These are phyloP conservation scores for Rachycentron canadum DNA, from an alignment of 2,797 vertebrate genomes.

Conservation along the genomic window DNA sequence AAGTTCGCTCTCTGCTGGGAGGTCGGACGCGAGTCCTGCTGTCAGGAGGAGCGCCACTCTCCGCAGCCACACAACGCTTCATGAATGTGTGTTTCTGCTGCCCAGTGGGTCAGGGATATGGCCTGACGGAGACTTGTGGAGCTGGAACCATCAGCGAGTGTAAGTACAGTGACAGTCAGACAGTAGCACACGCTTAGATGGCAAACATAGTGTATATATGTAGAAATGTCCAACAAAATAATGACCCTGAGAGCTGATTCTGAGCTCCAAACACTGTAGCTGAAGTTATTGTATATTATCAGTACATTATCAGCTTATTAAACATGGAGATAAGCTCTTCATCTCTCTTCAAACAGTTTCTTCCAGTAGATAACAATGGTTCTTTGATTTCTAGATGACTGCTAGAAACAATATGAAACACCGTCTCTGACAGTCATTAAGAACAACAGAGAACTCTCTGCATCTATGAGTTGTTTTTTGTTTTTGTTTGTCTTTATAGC, in stretches of 20 bases:
- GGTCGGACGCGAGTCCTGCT: slow-evolving; percentile 90
- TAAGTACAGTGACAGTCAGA: slow-evolving; percentile 70
- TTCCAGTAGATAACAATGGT: no score
- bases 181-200: background rate
- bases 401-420: no score
- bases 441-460: no score
- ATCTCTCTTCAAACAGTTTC: no score
- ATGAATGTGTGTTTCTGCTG: slow-evolving; percentile 99
- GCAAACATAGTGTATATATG: background rate
- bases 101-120: slow-evolving; percentile 95
- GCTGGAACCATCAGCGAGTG: slow-evolving; percentile 93
- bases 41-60: slow-evolving; percentile 95
- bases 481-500: no score
- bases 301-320: background rate
- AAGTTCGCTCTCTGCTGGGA: slow-evolving; percentile 91
- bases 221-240: background rate
- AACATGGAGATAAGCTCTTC: no score
- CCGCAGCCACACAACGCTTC: slow-evolving; percentile 94
- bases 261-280: background rate
- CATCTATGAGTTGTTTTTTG: no score
- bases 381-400: no score
- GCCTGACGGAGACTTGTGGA: slow-evolving; percentile 94
- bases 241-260: background rate
- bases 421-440: no score
- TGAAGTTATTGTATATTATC: background rate